Base-by-base conservation (phyloP, 2,888 invertebrate species). In the Nezara viridula region DNA sequence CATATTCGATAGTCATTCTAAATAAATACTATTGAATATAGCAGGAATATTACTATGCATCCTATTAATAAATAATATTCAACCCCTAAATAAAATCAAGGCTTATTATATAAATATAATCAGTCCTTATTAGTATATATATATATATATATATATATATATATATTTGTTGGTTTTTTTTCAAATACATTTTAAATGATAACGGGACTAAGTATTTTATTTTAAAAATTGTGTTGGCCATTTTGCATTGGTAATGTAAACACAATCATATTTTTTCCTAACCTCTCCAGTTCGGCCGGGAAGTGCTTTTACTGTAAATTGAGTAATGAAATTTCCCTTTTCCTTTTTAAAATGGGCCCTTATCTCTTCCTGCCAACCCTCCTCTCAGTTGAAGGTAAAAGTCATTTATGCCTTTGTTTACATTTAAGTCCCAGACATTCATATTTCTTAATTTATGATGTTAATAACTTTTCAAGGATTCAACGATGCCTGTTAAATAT, bases 271-370 rank as follows among this genome's bases (percentile, higher is more conserved):
- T 81, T 81, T 81, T 40, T 81, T 44, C 44, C 19, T 24, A n/a
- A n/a, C 44, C n/a, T 81, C n/a, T n/a, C 24, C 14, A 24, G 44
- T 19, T 21, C 32, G 27, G 27, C 7, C 0, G 24, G 44, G n/a
- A 81, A 47, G n/a, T 44, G 81, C 81, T 81, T 81, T 81, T 81
- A 81, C 81, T 81, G 24, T 81, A 47, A 81, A 81, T 81, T 47
- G 81, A 81, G 81, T 81, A 81, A 81, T 81, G 81, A 81, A 81
- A 81, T 81, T 81, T n/a, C 81, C 81, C 66, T 37, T 81, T 47
- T 44, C 81, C 44, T 47, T 81, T 81, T 81, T 24, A 37, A 44
- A 81, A 81, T 81, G 44, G 44, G 7, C 44, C 37, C 81, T 81
- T 81, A 81, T 81, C 81, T 81, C 44, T 12, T 5, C 14, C 32